These are phyloP conservation scores for Leptinotarsa texana DNA, from an alignment of 1,140 invertebrate genomes.

Conservation along the genomic window DNA sequence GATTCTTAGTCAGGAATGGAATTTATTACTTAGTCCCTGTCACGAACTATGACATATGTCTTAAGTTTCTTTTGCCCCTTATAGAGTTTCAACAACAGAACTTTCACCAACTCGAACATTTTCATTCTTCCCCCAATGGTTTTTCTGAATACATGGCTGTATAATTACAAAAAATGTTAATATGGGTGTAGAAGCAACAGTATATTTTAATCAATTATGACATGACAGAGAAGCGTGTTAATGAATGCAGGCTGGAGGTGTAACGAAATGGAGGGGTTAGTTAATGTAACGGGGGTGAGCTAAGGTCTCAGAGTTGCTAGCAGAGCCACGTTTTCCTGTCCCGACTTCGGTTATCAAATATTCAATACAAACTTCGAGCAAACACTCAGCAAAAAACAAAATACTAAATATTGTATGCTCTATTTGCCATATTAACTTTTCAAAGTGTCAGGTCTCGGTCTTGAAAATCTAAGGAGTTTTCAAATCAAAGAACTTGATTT, in stretches of 20 bases:
- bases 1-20: too few species aligned
- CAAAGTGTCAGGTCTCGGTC: too few species aligned
- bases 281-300: slow-evolving; percentile 27
- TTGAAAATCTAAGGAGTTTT: too few species aligned
- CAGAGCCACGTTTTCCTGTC: slow-evolving; percentile 14
- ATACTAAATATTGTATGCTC: slow-evolving; percentile 19
- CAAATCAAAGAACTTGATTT: too few species aligned
- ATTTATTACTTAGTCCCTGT: too few species aligned
- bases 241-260: slow-evolving; percentile 24
- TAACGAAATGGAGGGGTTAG: slow-evolving; percentile 23
- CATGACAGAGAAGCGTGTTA: slow-evolving; percentile 28
- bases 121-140: background rate
- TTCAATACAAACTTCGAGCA: slow-evolving; percentile 21
- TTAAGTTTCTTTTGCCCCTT: too few species aligned
- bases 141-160: background rate
- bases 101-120: background rate
- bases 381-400: slow-evolving; percentile 26
- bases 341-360: slow-evolving; percentile 20
- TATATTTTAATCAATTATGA: slow-evolving; percentile 33
- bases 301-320: slow-evolving; percentile 17
- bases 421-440: background rate
- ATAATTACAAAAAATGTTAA: slow-evolving; percentile 9
- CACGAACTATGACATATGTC: too few species aligned
- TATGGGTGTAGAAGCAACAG: slow-evolving; percentile 27
- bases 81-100: too few species aligned